Evolutionary conservation across 2,113 vertebrate species (phyloP), one percentile per base, ranked within the genome.

Genomic region (Girardinichthys multiradiatus): DNA sequence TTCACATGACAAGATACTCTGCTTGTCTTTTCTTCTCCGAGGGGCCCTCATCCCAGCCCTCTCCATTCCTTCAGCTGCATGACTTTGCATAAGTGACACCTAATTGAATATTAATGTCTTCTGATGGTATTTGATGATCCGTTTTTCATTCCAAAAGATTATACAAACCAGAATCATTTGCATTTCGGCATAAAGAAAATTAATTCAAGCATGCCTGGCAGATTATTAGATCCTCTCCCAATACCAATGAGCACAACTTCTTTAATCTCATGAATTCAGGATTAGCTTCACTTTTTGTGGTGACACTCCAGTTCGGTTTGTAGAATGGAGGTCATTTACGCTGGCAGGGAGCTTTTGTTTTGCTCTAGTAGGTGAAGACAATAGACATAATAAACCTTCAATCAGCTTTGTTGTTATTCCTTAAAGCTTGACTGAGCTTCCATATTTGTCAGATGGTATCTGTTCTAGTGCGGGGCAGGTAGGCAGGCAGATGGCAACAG

Each of bases 91-190:
- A 88, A 89, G 84, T 76, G 80, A 90, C 81, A 80, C 79, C 83
- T 90, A 92, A 93, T 93, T 95, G 93, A 94, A 94, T 94, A 93
- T 94, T 92, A 94, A 94, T 93, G 90, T 63, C 35, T 82, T 83
- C 87, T 92, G 91, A 94, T 93, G 92, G 88, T 92, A 92, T 95
- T 94, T 92, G 88, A 94, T 94, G 90, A 94, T 93, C 91, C 91
- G 88, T 91, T 95, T 93, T 93, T 93, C 90, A 92, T 94, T 94
- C 93, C 88, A 84, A 89, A 92, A 94, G 92, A 94, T 93, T 94
- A 94, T 94, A 91, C 92, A 92, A 95, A 93, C 94, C 77, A 82
- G 70, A 11, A 67, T 90, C 70, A 93, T 95, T 94, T 94, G 92
- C 93, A 93, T 94, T 90, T 76, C 83, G 84, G 80, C 80, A 84